Conservation (phyloP, 2,113 vertebrate genomes). For the Petrocephalus microphthalmus region DNA sequence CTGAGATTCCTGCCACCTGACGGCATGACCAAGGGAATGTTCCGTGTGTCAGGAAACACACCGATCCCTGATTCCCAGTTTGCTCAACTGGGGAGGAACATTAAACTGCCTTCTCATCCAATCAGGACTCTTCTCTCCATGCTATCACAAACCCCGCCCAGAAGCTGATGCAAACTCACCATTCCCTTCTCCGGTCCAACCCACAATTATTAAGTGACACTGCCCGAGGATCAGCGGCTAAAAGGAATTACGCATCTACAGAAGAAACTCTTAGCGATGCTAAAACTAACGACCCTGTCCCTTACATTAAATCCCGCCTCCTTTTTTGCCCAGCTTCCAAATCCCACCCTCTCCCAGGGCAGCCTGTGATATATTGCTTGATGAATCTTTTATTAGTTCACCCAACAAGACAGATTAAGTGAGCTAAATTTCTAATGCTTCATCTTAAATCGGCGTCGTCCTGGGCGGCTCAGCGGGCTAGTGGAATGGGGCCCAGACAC, state of each 20-base stretch:
- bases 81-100: neutral
- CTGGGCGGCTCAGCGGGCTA: slow-evolving; percentile 30
- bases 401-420: slow-evolving; percentile 43
- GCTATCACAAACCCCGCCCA: neutral
- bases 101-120: neutral
- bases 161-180: neutral
- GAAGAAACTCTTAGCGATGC: neutral
- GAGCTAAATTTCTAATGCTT: slow-evolving; percentile 51
- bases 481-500: slow-evolving; percentile 18
- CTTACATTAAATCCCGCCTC: neutral
- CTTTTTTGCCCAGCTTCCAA: neutral
- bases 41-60: neutral
- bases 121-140: neutral
- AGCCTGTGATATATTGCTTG: slow-evolving; percentile 39
- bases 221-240: neutral
- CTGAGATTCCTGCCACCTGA: neutral
- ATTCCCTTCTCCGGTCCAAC: neutral
- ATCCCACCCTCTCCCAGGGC: neutral
- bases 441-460: slow-evolving; percentile 41
- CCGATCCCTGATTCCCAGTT: neutral
- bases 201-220: neutral
- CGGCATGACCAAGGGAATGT: neutral
- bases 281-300: neutral
- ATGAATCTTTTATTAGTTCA: slow-evolving; percentile 44
- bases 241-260: neutral